Conservation (phyloP, 2,888 invertebrate species). For the Sesia bembeciformis region DNA sequence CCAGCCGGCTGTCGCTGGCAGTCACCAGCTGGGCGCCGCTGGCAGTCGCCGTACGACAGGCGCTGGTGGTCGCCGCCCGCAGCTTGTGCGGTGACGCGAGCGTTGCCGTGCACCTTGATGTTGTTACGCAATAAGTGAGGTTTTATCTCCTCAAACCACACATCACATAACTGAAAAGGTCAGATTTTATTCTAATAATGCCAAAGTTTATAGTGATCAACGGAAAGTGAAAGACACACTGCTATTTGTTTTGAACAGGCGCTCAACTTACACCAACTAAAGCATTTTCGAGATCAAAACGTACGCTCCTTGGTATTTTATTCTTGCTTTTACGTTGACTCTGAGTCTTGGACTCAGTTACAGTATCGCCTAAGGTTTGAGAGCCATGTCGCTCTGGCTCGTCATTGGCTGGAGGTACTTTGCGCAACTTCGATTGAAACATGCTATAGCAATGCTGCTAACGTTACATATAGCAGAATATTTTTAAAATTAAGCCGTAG, state of each 20-base stretch:
- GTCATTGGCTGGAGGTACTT: no score
- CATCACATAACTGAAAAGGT: constrained; percentile 52
- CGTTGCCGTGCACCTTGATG: constrained; percentile 46
- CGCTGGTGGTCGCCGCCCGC: constrained; percentile 13
- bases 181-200: neutral
- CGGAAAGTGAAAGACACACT: no score
- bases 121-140: constrained; percentile 56
- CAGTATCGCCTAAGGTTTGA: neutral
- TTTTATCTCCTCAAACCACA: constrained; percentile 66
- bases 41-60: constrained; percentile 8
- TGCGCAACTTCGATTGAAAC: no score
- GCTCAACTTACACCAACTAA: constrained; percentile 46
- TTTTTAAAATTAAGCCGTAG: neutral
- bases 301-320: constrained; percentile 45
- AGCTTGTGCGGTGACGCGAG: constrained; percentile 2
- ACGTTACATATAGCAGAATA: no score
- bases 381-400: neutral
- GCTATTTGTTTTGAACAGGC: no score
- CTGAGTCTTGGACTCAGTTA: constrained; percentile 1
- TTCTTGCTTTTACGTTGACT: constrained; percentile 27
- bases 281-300: constrained; percentile 57
- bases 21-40: constrained; percentile 11
- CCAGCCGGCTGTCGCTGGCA: constrained; percentile 15
- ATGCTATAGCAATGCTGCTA: no score
- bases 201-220: neutral